A percentile compares a stretch with the other conserved stretches of the same genome.
These are phyloP conservation scores for Caenorhabditis remanei DNA, from an alignment of 1,140 invertebrate genomes.

Conservation along the genomic window DNA sequence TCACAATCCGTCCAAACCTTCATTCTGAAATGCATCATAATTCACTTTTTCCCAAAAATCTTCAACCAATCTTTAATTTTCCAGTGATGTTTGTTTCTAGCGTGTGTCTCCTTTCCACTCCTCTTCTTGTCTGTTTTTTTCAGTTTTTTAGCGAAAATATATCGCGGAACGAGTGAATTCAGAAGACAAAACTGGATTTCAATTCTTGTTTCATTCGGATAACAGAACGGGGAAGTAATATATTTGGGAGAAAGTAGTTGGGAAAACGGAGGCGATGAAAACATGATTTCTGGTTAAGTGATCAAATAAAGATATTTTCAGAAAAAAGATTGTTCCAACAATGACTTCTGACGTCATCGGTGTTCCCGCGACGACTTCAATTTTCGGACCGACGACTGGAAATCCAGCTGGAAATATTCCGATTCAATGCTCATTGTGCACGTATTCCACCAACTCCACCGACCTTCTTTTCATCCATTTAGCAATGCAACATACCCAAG, in stretches of 20 bases:
- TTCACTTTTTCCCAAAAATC: background rate
- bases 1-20: no score
- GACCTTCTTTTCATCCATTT: slow-evolving; percentile 22
- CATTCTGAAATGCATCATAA: no score
- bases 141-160: slow-evolving; percentile 18
- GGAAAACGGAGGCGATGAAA: no score
- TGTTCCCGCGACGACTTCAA: no score
- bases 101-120: background rate
- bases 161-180: background rate
- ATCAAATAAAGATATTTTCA: background rate
- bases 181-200: slow-evolving; percentile 32
- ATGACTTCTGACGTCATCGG: background rate
- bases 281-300: background rate
- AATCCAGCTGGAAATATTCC: slow-evolving; percentile 14
- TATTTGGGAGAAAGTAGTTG: background rate
- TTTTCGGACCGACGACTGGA: background rate
- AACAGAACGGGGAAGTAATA: slow-evolving; percentile 16
- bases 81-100: slow-evolving; percentile 14
- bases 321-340: slow-evolving; percentile 24
- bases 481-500: slow-evolving; percentile 16
- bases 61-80: background rate
- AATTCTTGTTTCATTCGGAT: background rate
- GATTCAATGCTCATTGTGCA: slow-evolving; percentile 21
- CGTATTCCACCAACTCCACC: slow-evolving; percentile 35
- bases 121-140: background rate